Evolutionary conservation across 1,140 invertebrate species (phyloP), one percentile per base, ranked within the genome.

Genomic region (Penaeus indicus): DNA sequence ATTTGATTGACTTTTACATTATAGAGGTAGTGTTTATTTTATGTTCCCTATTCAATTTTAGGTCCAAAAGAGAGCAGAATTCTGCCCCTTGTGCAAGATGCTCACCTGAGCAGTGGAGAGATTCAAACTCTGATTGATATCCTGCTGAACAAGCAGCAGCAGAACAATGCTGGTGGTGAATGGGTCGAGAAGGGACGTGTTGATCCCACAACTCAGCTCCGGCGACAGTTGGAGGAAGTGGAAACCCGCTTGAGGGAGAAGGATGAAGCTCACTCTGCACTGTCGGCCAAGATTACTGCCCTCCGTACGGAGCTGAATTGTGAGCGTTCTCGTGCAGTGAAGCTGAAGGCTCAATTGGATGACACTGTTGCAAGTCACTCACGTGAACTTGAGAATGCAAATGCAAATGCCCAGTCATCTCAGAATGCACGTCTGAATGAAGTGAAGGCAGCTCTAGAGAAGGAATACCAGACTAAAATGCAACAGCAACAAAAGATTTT

Each of bases 61-160:
- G 87, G 72, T 27, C 60, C 78, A 60, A 95, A 95, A 84, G 94
- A 96, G 13, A 95, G 94, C 42, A 93, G 96, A 72, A 92, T 98
- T 88, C 95, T 96, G 89, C 94, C 95, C 42, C 94, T 96, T 11
- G 95, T 98, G 19, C 95, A 96, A 90, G 95, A 96, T 90, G 95
- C 96, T 82, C 95, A 96, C 86, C 93, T 98, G 0, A 97, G 96
- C 90, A 95, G 96, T 86, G 95, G 95, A 75, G 97, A 98, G 93
- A 96, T 97, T 89, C 97, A 98, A 93, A 95, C 96, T 89, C 94
- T 98, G 19, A 97, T 97, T 91, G 97, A 98, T 92, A 95, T 96
- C 85, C 94, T 98, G 77, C 93, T 98, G 54, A 97, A 97, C 93
- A 97, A 97, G 92, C 96, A 97, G 92, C 95, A 96, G 92, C 96